Evolutionary conservation across 1,140 invertebrate genomes (phyloP).

Genomic region (Drosophila subpulchrella): DNA sequence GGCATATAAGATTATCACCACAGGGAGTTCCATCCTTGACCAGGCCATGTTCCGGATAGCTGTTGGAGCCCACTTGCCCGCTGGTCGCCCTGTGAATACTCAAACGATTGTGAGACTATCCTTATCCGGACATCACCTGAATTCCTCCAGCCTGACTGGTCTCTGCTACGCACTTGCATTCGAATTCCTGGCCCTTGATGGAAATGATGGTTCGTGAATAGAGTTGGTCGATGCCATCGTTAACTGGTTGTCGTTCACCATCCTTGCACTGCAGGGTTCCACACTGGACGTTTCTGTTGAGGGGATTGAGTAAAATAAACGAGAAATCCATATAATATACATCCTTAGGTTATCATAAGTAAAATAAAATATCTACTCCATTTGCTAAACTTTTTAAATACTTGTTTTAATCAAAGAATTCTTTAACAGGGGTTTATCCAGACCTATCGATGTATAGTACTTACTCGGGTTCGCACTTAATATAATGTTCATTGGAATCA

Average conservation of each 20-base stretch:
- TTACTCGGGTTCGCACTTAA: slow-evolving; percentile 95
- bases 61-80: slow-evolving; percentile 88
- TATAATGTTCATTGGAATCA: slow-evolving; percentile 90
- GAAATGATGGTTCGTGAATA: slow-evolving; percentile 94
- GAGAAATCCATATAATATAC: too few species aligned
- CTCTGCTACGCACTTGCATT: slow-evolving; percentile 93
- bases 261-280: slow-evolving; percentile 95
- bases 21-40: slow-evolving; percentile 96
- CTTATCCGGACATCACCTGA: background rate
- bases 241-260: slow-evolving; percentile 91
- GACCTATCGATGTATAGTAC: slow-evolving; percentile 63
- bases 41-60: slow-evolving; percentile 90
- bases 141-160: background rate
- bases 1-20: slow-evolving; percentile 94
- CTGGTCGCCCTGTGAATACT: slow-evolving; percentile 88
- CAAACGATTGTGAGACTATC: background rate
- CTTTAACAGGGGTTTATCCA: background rate
- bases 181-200: slow-evolving; percentile 93
- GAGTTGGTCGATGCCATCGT: slow-evolving; percentile 91
- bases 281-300: slow-evolving; percentile 92
- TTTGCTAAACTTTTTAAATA: too few species aligned
- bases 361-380: too few species aligned
- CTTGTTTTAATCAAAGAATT: too few species aligned
- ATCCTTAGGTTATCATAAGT: too few species aligned
- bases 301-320: too few species aligned